These are phyloP conservation scores for Ophion slaviceki DNA, from an alignment of 2,888 invertebrate genomes.

Conservation along the genomic window DNA sequence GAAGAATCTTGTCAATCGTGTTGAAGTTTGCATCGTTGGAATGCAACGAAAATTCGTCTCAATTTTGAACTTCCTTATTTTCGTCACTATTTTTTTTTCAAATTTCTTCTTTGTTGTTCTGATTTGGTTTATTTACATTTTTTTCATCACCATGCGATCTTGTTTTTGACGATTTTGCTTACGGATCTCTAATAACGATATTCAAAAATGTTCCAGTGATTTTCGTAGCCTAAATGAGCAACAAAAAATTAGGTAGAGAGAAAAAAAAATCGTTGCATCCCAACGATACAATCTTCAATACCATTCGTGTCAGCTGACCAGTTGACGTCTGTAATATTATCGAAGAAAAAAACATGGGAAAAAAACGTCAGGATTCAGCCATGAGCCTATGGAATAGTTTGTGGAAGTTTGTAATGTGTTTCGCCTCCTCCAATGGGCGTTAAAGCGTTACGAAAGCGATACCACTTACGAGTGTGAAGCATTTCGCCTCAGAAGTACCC, in stretches of 20 bases:
- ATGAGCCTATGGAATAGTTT: not conserved
- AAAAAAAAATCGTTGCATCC: not conserved
- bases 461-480: conserved; percentile 6
- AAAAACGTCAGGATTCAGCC: not conserved
- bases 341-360: not conserved
- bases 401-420: not conserved
- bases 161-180: too few relatives aligned
- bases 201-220: too few relatives aligned
- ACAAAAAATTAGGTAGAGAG: not conserved
- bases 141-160: too few relatives aligned
- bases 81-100: too few relatives aligned
- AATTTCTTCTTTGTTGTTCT: too few relatives aligned
- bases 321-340: too few relatives aligned
- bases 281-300: conserved; percentile 3
- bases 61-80: too few relatives aligned
- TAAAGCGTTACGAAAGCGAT: not conserved
- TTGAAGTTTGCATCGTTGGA: not conserved
- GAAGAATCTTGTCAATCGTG: too few relatives aligned
- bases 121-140: too few relatives aligned
- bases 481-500: conserved; percentile 21
- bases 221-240: not conserved
- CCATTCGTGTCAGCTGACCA: too few relatives aligned
- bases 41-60: too few relatives aligned
- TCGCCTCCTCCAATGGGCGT: not conserved
- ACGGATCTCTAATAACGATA: too few relatives aligned